Evolutionary conservation across 1,140 invertebrate species (phyloP), one percentile per base, ranked within the genome.

Genomic region (Ectropis grisescens): DNA sequence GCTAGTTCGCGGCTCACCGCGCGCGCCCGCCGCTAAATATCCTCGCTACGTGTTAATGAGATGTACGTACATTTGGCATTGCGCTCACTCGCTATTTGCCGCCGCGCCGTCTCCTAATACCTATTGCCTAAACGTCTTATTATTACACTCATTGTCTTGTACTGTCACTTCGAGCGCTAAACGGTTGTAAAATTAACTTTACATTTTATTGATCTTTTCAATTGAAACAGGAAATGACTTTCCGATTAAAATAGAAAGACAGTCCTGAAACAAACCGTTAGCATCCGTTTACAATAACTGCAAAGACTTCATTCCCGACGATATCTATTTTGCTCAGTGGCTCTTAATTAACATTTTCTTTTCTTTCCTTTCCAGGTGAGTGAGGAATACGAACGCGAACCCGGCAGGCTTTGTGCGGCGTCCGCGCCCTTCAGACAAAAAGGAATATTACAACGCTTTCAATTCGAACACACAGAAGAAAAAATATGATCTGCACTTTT

Each of bases 311-410:
- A 57, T 71, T 65, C 58, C 56, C 57, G 48, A 66, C 70, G 62
- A 70, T 74, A 78, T 78, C 64, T 72, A 67, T 81, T 74, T 75
- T 71, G 58, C 61, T 81, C 75, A 72, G 62, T 71, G 61, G 56
- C 60, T 76, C 64, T 78, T 81, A 81, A 81, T 81, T 81, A 81
- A 81, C 69, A 70, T 71, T 72, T 74, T 74, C 68, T 76, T 80
- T 78, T 78, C 75, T 78, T 80, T 75, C 61, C 58, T 78, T 80
- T 76, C 60, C 70, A 81, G 67, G 70, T 81, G 72, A 81, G 72
- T 78, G 70, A 68, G 56, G 54, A 52, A 64, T 2, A 55, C 49
- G 58, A 72, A 75, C 62, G 71, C 65, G 66, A 69, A 67, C 56
- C 56, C 49, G 31, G 50, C 48, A 44, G 52, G 58, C 66, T 74